These are phyloP conservation scores for Phylloscopus whistleri DNA, from an alignment of 2,113 vertebrate species.

Conservation along the genomic window DNA sequence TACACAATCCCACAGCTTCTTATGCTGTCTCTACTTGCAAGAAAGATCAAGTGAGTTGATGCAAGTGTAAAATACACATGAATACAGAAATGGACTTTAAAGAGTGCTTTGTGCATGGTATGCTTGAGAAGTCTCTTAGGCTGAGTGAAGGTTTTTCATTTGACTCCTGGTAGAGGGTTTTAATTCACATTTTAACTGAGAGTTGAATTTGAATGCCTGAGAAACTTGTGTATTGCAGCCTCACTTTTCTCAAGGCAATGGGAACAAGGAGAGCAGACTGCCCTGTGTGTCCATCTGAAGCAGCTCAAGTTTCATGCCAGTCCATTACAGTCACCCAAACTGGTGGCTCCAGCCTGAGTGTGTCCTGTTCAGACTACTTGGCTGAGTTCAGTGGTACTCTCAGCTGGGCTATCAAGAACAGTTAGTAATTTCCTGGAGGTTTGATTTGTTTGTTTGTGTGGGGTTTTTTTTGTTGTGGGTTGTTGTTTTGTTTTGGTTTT, in stretches of 20 bases:
- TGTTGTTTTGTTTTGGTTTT: too few species aligned
- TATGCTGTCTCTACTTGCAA: background rate
- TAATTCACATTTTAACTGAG: background rate
- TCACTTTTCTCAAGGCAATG: too few species aligned
- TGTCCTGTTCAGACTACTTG: background rate
- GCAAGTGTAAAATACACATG: background rate
- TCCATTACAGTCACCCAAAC: accelerated
- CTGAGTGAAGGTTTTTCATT: background rate
- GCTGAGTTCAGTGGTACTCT: background rate
- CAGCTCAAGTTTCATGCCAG: background rate
- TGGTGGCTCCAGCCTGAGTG: background rate
- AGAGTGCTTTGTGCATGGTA: background rate
- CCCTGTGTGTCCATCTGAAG: background rate
- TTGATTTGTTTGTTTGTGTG: too few species aligned
- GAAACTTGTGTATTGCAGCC: background rate
- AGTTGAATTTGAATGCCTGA: background rate
- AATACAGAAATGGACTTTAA: background rate
- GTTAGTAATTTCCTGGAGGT: background rate
- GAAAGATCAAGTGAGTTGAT: background rate
- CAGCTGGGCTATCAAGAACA: background rate
- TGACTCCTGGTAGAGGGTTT: background rate
- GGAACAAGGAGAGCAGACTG: background rate
- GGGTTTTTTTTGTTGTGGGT: too few species aligned
- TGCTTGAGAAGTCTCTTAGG: background rate
- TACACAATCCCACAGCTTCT: background rate